phyloP scores from a whole-genome alignment of 2,113 vertebrate species.

The Sus scrofa region T2T-Sscrofa CM000820.6:3180501-3181000 shows the following conservation, averaged over 20 bases:
- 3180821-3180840: conserved; percentile 48
- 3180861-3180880: conserved; percentile 82
- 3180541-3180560: conserved; percentile 66
- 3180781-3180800: not conserved
- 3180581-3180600: conserved; percentile 73
- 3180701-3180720: conserved; percentile 85
- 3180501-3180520: conserved; percentile 84
- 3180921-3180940: conserved; percentile 76
- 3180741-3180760: conserved; percentile 78
- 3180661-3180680: conserved; percentile 80
- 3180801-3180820: conserved; percentile 44
- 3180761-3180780: conserved; percentile 81
- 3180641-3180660: conserved; percentile 87
- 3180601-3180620: conserved; percentile 83
- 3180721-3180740: conserved; percentile 79
- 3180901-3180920: conserved; percentile 80
- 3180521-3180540: conserved; percentile 75
- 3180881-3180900: conserved; percentile 82
- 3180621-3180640: conserved; percentile 87
- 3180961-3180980: conserved; percentile 72
- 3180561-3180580: conserved; percentile 75
- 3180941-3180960: conserved; percentile 70
- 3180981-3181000: conserved; percentile 68
- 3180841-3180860: conserved; percentile 75
- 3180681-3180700: conserved; percentile 84